Conservation (phyloP, 1,140 invertebrate species). For the Pseudoatta argentina region DNA sequence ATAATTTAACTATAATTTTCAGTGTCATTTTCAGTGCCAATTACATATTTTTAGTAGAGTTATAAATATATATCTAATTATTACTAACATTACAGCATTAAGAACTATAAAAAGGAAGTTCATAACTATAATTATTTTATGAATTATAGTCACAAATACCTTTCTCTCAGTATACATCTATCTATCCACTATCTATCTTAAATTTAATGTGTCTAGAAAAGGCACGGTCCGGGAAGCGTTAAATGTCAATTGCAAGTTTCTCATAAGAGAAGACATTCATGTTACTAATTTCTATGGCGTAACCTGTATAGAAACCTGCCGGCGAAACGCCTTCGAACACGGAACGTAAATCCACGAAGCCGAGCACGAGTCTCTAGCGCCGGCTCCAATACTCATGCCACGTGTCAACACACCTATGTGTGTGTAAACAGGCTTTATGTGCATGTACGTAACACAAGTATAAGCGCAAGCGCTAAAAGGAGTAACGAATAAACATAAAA, state of each 20-base stretch:
- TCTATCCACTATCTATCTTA: neutral
- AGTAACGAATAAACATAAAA: neutral
- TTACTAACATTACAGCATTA: too few relatives aligned
- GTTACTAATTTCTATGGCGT: neutral
- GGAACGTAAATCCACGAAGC: constrained; percentile 76
- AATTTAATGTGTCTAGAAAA: neutral
- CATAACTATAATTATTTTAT: too few relatives aligned
- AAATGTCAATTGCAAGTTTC: constrained; percentile 35
- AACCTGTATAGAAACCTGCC: neutral
- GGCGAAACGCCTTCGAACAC: constrained; percentile 58
- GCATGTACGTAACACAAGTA: neutral
- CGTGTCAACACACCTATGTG: constrained; percentile 20
- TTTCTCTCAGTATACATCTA: too few relatives aligned
- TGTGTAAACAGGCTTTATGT: neutral
- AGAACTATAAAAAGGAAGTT: too few relatives aligned
- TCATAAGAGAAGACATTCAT: neutral
- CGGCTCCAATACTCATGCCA: constrained; percentile 45
- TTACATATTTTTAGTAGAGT: too few relatives aligned
- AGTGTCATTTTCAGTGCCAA: too few relatives aligned
- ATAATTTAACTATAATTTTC: too few relatives aligned
- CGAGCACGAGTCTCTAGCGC: constrained; percentile 59
- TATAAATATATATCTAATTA: too few relatives aligned
- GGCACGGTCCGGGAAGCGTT: neutral
- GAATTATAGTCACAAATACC: too few relatives aligned
- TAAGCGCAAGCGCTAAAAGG: neutral